A percentile compares a stretch with the other conserved stretches of the same genome.
Evolutionary conservation across 2,113 vertebrate genomes (phyloP).

Genomic region (Heteronetta atricapilla): DNA sequence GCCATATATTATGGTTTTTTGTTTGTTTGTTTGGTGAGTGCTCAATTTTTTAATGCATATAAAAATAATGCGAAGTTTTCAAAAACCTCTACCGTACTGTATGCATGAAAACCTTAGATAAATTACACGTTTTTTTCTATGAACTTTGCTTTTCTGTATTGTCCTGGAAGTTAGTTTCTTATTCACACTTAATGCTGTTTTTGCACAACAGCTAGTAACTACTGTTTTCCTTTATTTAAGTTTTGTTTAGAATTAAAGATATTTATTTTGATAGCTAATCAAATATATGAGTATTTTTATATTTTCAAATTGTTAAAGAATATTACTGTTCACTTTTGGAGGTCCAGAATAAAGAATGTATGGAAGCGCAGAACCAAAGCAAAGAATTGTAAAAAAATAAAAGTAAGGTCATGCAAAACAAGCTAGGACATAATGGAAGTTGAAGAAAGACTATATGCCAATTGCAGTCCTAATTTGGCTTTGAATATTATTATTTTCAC

Average conservation of each 20-base stretch:
- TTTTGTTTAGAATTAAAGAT: background rate
- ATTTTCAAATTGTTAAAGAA: background rate
- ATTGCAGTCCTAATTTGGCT: background rate
- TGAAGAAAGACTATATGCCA: rapidly evolving
- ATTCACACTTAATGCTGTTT: background rate
- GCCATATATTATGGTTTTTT: background rate
- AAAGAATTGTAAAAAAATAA: background rate
- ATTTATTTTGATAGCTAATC: background rate
- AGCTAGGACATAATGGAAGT: background rate
- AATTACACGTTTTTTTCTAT: background rate
- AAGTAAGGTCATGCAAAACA: background rate
- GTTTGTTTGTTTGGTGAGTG: background rate
- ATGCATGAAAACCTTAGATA: background rate
- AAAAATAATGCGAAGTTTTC: background rate
- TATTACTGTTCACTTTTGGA: background rate
- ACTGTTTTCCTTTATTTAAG: background rate
- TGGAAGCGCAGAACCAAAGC: background rate
- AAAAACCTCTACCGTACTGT: background rate
- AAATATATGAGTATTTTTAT: background rate
- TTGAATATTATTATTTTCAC: background rate
- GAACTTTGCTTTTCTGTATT: background rate
- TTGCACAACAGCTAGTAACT: background rate
- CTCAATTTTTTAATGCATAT: background rate
- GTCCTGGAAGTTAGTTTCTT: background rate
- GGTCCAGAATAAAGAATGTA: background rate